Evolutionary conservation across 2,888 invertebrate genomes (phyloP).

Genomic region (Folsomia manolachei): DNA sequence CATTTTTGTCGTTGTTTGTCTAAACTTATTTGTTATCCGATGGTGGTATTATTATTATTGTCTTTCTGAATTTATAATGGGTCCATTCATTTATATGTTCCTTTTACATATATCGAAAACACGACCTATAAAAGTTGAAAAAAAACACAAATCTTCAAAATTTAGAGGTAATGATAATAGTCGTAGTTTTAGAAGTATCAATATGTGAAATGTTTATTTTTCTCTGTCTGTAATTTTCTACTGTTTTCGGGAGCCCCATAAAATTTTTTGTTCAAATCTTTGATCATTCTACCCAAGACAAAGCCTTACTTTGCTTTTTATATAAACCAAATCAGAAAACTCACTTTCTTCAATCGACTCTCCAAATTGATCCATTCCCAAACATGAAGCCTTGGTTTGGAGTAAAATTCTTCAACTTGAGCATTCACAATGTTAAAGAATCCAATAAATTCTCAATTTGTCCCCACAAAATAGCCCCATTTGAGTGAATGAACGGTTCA

Average conservation of each 20-base stretch:
- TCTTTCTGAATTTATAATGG: too few relatives aligned
- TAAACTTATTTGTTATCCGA: too few relatives aligned
- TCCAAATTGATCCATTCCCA: too few relatives aligned
- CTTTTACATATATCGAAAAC: background rate
- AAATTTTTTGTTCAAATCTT: background rate
- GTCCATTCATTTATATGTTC: too few relatives aligned
- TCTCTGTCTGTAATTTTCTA: too few relatives aligned
- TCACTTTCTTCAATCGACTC: background rate
- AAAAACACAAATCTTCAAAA: background rate
- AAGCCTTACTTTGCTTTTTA: background rate
- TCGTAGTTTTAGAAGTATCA: background rate
- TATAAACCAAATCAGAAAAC: background rate
- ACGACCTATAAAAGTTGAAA: slow-evolving; percentile 7
- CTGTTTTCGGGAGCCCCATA: background rate
- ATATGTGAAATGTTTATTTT: background rate
- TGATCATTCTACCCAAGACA: background rate
- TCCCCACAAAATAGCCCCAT: slow-evolving; percentile 21
- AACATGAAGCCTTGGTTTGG: background rate
- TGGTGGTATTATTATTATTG: too few relatives aligned
- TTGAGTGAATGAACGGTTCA: slow-evolving; percentile 18
- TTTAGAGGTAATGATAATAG: slow-evolving; percentile 4
- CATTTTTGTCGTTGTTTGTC: slow-evolving; percentile 7
- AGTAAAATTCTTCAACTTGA: background rate
- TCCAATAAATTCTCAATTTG: slow-evolving; percentile 19
- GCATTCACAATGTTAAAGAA: slow-evolving; percentile 8